Percentiles rank a stretch among this genome's conserved stretches.
phyloP scores from a whole-genome alignment of 2,888 invertebrate species.

The Cosmopolites sordidus region DNA sequence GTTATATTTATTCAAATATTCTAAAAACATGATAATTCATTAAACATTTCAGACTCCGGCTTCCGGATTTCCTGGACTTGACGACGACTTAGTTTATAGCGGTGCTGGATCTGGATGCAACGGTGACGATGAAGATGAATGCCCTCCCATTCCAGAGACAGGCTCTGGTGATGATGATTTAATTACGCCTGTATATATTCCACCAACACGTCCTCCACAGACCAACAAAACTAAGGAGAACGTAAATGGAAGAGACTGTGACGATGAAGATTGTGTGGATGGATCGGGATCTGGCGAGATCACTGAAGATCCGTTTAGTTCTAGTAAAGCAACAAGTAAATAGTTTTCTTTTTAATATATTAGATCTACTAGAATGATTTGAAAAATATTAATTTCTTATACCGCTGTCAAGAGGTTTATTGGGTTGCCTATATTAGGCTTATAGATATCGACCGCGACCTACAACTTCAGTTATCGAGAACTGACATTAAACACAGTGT shows the following conservation, averaged over 20 bases:
- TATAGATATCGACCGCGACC: too few species aligned
- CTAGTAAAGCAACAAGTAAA: constrained; percentile 53
- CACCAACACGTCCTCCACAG: constrained; percentile 68
- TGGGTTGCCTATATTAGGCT: too few species aligned
- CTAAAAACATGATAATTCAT: too few species aligned
- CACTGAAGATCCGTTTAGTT: constrained; percentile 55
- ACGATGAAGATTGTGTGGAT: constrained; percentile 82
- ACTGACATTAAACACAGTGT: too few species aligned
- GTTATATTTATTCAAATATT: too few species aligned
- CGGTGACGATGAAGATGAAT: constrained; percentile 90
- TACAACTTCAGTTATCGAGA: too few species aligned
- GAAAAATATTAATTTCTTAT: too few species aligned
- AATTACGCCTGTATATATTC: constrained; percentile 88
- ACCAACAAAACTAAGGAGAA: constrained; percentile 50
- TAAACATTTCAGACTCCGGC: constrained; percentile 67
- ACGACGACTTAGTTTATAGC: constrained; percentile 88
- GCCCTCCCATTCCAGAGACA: constrained; percentile 75
- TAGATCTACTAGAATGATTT: too few species aligned
- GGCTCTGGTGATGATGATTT: constrained; percentile 76
- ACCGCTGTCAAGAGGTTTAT: too few species aligned
- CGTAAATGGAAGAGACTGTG: constrained; percentile 47
- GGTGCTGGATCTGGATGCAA: constrained; percentile 89
- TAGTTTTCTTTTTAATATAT: not conserved
- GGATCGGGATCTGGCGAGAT: constrained; percentile 76
- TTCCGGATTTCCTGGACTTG: constrained; percentile 70